phyloP scores from a whole-genome alignment of 1,140 invertebrate genomes.

The Theocolax elegans region DNA sequence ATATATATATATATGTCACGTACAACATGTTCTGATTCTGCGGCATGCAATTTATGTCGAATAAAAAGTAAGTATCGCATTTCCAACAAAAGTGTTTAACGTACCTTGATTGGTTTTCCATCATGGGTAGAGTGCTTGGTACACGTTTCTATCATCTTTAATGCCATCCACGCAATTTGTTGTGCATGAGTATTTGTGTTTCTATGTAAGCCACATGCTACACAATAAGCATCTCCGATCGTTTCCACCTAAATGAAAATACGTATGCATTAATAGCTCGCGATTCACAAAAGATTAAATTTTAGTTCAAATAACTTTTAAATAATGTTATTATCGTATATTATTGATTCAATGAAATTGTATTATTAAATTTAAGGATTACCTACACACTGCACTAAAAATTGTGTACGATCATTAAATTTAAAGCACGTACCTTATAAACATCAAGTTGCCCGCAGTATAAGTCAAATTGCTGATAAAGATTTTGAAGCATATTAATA shows the following conservation, averaged over 20 bases:
- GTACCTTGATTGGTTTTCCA: constrained; percentile 89
- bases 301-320: too few species aligned
- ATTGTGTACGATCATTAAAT: too few species aligned
- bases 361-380: constrained; percentile 1
- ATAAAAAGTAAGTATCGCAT: too few species aligned
- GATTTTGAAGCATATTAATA: constrained; percentile 90
- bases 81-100: background rate
- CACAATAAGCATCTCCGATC: constrained; percentile 94
- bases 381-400: background rate
- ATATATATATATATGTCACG: too few species aligned
- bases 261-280: too few species aligned
- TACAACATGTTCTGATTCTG: too few species aligned
- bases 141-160: constrained; percentile 91
- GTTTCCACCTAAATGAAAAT: constrained; percentile 90
- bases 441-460: constrained; percentile 91
- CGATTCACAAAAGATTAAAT: too few species aligned
- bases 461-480: constrained; percentile 92
- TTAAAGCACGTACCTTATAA: constrained; percentile 90
- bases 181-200: constrained; percentile 87
- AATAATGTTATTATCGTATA: too few species aligned
- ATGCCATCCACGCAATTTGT: constrained; percentile 95
- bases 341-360: too few species aligned
- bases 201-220: constrained; percentile 90
- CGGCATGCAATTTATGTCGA: too few species aligned
- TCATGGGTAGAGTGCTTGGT: constrained; percentile 88